Conservation (phyloP, 2,888 invertebrate species). For the Acanthoscelides obtectus region DNA sequence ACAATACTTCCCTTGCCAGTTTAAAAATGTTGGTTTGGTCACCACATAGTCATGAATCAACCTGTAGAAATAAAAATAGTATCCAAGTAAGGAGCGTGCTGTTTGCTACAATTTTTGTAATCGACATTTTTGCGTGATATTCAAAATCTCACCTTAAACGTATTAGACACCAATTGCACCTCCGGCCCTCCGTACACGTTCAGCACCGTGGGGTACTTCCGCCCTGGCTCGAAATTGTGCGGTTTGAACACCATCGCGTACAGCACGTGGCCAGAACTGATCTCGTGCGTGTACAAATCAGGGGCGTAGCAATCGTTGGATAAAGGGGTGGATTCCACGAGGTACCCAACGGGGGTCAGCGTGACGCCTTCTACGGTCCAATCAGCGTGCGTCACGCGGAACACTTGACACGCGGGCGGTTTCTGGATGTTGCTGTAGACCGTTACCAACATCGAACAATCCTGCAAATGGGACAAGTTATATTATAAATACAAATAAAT, state of each 20-base stretch:
- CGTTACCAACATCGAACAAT: conserved; percentile 75
- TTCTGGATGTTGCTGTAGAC: conserved; percentile 80
- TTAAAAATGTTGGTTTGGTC: no score
- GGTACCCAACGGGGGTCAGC: conserved; percentile 64
- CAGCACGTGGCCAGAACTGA: conserved; percentile 62
- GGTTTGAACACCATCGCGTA: conserved; percentile 91
- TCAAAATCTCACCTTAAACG: conserved; percentile 71
- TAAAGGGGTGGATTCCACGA: conserved; percentile 56
- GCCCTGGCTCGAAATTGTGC: conserved; percentile 59
- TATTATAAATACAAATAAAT: no score
- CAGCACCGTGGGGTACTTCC: conserved; percentile 86
- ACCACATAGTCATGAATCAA: no score
- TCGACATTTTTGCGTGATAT: no score
- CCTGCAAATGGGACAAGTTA: conserved; percentile 53
- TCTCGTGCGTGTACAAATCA: conserved; percentile 66
- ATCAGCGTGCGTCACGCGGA: conserved; percentile 62
- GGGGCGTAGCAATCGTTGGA: conserved; percentile 62
- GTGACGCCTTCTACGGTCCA: conserved; percentile 65
- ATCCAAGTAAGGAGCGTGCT: no score
- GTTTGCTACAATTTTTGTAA: no score
- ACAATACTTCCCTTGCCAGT: no score
- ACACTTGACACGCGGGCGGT: conserved; percentile 74
- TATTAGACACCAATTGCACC: conserved; percentile 95
- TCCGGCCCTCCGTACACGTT: conserved; percentile 99
- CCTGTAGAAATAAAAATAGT: no score